phyloP scores from a whole-genome alignment of 2,888 invertebrate species.

The Polyommatus icarus region DNA sequence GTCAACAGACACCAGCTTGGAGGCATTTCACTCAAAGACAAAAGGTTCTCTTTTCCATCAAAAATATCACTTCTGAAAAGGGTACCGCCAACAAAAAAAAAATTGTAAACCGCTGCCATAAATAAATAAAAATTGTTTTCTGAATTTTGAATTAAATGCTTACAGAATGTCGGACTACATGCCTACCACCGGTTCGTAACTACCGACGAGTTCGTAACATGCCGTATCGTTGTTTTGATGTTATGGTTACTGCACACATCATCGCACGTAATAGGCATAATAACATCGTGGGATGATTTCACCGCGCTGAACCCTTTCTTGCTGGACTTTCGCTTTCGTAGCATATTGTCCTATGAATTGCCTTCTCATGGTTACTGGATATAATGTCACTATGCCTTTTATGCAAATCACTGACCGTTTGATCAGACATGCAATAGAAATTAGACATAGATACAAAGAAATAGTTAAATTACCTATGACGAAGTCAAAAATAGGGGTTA shows the following conservation, averaged over 20 bases:
- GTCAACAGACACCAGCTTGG: too few relatives aligned
- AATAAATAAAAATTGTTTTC: neutral
- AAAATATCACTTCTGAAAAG: too few relatives aligned
- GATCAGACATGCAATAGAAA: neutral
- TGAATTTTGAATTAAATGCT: too few relatives aligned
- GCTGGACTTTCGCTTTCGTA: slow-evolving; percentile 22
- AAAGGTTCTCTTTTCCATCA: too few relatives aligned
- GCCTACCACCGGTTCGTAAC: too few relatives aligned
- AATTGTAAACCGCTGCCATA: neutral
- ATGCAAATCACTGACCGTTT: neutral
- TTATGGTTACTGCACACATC: slow-evolving; percentile 3
- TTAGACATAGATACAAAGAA: neutral
- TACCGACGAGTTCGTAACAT: neutral
- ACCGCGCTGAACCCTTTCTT: slow-evolving; percentile 4
- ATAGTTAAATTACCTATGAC: neutral
- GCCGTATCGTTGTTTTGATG: neutral
- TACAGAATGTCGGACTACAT: too few relatives aligned
- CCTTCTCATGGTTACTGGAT: slow-evolving; percentile 19
- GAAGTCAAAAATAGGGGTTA: neutral
- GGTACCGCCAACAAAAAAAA: too few relatives aligned
- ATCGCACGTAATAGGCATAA: neutral
- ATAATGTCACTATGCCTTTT: neutral
- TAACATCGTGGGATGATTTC: slow-evolving; percentile 30
- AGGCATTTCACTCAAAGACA: too few relatives aligned
- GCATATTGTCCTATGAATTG: neutral